phyloP scores from a whole-genome alignment of 1,140 invertebrate species.

The Bicyclus anynana region DNA sequence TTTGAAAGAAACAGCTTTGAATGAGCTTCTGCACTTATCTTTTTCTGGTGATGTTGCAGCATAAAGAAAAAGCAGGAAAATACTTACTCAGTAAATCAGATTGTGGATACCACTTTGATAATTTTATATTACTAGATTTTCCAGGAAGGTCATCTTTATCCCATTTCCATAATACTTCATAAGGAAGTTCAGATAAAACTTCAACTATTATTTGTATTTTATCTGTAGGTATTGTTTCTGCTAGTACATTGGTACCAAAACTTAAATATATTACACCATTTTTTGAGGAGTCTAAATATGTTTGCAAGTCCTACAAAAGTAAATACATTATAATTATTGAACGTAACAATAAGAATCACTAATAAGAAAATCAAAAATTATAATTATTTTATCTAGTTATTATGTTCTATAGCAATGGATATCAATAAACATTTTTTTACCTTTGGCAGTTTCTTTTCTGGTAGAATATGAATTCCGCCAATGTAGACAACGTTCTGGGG shows the following conservation, averaged over 20 bases:
- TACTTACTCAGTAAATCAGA: slow-evolving; percentile 34
- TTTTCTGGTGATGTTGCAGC: too few relatives aligned
- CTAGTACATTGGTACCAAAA: slow-evolving; percentile 72
- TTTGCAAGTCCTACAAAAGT: slow-evolving; percentile 29
- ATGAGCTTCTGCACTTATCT: too few relatives aligned
- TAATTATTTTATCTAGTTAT: too few relatives aligned
- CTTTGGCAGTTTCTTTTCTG: slow-evolving; percentile 19
- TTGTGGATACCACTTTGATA: slow-evolving; percentile 70
- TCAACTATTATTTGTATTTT: slow-evolving; percentile 58
- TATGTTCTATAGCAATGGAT: too few relatives aligned
- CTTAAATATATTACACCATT: slow-evolving; percentile 72
- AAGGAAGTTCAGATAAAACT: slow-evolving; percentile 68
- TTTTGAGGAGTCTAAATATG: slow-evolving; percentile 36
- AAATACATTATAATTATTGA: not conserved
- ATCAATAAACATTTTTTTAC: slow-evolving; percentile 4
- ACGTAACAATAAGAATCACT: too few relatives aligned
- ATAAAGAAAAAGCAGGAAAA: too few relatives aligned
- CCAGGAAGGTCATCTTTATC: slow-evolving; percentile 46
- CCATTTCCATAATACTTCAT: slow-evolving; percentile 75
- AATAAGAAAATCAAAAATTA: too few relatives aligned
- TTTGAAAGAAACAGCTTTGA: too few relatives aligned
- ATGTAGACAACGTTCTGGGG: slow-evolving; percentile 27
- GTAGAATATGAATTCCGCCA: slow-evolving; percentile 25
- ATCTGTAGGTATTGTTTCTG: slow-evolving; percentile 49
- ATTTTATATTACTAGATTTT: slow-evolving; percentile 43